These are phyloP conservation scores for Arizona elegans DNA, from an alignment of 2,113 vertebrate species.

Conservation along the genomic window DNA sequence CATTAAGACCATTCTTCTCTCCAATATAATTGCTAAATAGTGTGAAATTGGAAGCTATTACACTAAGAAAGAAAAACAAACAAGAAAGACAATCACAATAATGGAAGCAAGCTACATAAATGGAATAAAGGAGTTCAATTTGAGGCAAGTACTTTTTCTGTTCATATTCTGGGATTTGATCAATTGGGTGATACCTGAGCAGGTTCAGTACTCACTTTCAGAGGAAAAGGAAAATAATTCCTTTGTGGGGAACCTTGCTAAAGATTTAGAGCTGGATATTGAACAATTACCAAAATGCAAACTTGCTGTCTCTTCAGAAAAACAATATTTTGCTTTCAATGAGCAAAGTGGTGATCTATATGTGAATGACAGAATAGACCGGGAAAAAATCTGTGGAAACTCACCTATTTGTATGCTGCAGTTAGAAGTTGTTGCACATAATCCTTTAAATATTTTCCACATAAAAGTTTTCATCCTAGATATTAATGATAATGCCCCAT, in stretches of 20 bases:
- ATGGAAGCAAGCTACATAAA: conserved; percentile 26
- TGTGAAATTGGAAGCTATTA: conserved; percentile 5
- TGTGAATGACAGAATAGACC: conserved; percentile 57
- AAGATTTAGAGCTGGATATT: conserved; percentile 56
- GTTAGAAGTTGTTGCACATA: conserved; percentile 60
- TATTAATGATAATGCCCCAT: conserved; percentile 66
- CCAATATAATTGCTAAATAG: background rate
- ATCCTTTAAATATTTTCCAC: conserved; percentile 61
- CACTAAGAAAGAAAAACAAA: background rate
- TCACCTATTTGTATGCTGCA: conserved; percentile 50
- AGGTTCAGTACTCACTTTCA: conserved; percentile 50
- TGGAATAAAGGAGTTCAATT: background rate
- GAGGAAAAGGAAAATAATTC: conserved; percentile 57
- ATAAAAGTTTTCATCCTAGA: conserved; percentile 58
- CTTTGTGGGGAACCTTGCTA: conserved; percentile 55
- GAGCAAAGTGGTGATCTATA: conserved; percentile 52
- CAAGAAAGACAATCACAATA: background rate
- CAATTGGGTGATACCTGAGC: conserved; percentile 14
- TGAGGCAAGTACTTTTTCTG: conserved; percentile 54
- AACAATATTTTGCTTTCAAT: conserved; percentile 55
- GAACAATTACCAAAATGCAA: conserved; percentile 50
- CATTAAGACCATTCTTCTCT: background rate
- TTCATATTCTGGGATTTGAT: conserved; percentile 47
- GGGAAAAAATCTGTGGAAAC: conserved; percentile 58
- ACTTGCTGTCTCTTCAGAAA: conserved; percentile 51